Base-by-base conservation (phyloP, 2,113 vertebrate species). In the Pituophis catenifer region DNA sequence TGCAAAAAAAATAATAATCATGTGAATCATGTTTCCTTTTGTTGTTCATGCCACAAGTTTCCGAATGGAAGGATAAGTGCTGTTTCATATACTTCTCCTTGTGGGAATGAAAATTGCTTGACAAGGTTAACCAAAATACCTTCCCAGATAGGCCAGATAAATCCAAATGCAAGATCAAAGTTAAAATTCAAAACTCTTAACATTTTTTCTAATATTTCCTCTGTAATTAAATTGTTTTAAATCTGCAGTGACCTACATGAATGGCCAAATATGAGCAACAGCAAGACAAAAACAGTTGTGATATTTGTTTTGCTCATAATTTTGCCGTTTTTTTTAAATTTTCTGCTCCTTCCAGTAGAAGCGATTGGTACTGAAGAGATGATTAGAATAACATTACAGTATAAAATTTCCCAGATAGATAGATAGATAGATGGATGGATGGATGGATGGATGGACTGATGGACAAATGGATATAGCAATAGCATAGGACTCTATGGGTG, bases 1-100 rank as follows among this genome's bases (percentile, higher is more conserved):
- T 53, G 23, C 17, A 8, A n/a, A 29, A 62, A 48, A 13, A 57
- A n/a, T 58, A 50, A 58, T 53, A 50, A 65, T 87, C 92, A 90
- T 9, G n/a, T 93, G 92, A 65, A 86, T 90, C 52, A 90, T 33
- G 55, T 90, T 93, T 26, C 44, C 21, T 62, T 86, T 90, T 65
- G 89, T 65, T 58, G 75, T 90, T 87, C 75, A 93, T 65, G 38
- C 52, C 87, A 81, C 62, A 92, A 81, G 33, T 93, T 93, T 86
- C 57, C 75, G 38, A 86, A 38, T 87, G 55, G 55, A 65, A 93
- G n/a, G 75, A 57, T 89, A 90, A 89, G 23, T 13, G 21, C 29
- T 53, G 57, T 93, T 93, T 75, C 3, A 12, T 50, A 86, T 9
- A 38, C 5, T n/a, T 86, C 90, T 48, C 70, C 70, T 86, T 90